Evolutionary conservation across 2,888 invertebrate species (phyloP).

Genomic region (Cylindroiulus punctatus): DNA sequence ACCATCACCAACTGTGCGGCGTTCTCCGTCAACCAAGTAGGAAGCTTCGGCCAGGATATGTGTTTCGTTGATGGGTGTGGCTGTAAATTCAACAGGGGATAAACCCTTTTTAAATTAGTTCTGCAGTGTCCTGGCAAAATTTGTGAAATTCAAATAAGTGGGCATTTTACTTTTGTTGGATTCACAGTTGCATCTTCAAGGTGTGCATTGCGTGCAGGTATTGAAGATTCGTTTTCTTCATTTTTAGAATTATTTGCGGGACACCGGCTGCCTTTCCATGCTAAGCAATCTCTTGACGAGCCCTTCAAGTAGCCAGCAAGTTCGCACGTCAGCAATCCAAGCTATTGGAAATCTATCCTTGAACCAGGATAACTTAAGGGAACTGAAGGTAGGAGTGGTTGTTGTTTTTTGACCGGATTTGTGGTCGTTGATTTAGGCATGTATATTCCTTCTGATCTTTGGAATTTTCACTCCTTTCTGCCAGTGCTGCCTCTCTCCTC

Average conservation of each 20-base stretch:
- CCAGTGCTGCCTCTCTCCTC: conserved; percentile 51
- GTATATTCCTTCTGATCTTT: background rate
- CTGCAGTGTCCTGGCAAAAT: too few relatives aligned
- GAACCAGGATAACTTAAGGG: conserved; percentile 69
- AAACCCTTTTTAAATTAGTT: too few relatives aligned
- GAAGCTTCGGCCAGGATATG: background rate
- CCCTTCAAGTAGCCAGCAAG: conserved; percentile 64
- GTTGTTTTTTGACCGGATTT: background rate
- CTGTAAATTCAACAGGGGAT: background rate
- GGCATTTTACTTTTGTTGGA: background rate
- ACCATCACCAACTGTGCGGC: conserved; percentile 69
- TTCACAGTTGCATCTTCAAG: background rate
- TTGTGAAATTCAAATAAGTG: too few relatives aligned
- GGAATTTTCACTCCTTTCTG: background rate
- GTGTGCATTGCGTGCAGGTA: background rate
- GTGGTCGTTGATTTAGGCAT: background rate
- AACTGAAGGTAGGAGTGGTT: conserved; percentile 66
- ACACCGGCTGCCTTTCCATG: conserved; percentile 68
- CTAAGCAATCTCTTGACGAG: conserved; percentile 66
- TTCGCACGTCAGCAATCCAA: conserved; percentile 67
- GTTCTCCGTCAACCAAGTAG: conserved; percentile 69
- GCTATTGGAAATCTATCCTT: conserved; percentile 70
- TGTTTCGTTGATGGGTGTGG: background rate
- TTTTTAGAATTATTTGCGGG: conserved; percentile 68
- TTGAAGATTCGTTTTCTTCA: background rate